phyloP scores from a whole-genome alignment of 2,113 vertebrate genomes.

The Thalassarche chlororhynchos region DNA sequence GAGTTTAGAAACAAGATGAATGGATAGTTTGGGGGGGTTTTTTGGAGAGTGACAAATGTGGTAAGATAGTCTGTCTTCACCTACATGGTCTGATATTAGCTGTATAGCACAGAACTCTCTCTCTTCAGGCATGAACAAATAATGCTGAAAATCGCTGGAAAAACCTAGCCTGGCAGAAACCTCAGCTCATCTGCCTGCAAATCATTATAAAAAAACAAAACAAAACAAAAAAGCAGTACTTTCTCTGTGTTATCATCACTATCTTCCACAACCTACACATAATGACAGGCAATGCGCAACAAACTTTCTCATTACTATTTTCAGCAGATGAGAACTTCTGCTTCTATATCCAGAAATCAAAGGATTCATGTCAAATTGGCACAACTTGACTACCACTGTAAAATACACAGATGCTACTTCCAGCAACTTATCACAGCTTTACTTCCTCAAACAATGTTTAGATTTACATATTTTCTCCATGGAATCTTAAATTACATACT shows the following conservation, averaged over 20 bases:
- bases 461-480: neutral
- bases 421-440: neutral
- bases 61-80: neutral
- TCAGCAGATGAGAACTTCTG: neutral
- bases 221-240: neutral
- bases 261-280: neutral
- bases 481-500: neutral
- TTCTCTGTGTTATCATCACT: neutral
- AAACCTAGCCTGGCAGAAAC: neutral
- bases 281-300: neutral
- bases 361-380: neutral
- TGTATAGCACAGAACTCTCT: neutral
- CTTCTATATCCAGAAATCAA: neutral
- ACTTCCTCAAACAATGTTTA: neutral
- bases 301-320: neutral
- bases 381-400: neutral
- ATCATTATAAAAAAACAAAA: neutral
- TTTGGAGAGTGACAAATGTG: neutral
- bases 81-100: neutral
- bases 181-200: neutral
- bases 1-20: neutral
- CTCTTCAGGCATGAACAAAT: neutral
- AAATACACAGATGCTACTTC: neutral
- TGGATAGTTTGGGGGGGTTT: neutral
- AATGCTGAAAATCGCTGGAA: neutral